Percentiles rank a stretch among this genome's conserved stretches.
Conservation (phyloP, 2,797 vertebrate genomes). For the Vipera latastei region DNA sequence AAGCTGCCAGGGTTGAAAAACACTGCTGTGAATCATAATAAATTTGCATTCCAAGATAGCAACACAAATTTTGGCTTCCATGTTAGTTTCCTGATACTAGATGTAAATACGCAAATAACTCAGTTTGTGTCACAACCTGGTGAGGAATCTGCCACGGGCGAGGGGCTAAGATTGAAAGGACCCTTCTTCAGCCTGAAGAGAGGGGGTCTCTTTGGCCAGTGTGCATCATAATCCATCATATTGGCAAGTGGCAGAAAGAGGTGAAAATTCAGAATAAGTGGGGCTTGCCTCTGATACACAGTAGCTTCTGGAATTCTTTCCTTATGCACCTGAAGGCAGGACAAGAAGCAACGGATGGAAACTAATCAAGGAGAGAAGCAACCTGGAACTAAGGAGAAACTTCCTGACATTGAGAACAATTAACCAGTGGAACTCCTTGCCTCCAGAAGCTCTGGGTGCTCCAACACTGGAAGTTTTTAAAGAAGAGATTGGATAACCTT, state of each 20-base stretch:
- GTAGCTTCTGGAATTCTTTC: background rate
- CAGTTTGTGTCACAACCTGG: background rate
- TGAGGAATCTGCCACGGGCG: background rate
- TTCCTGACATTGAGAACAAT: background rate
- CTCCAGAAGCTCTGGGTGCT: no score
- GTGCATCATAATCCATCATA: background rate
- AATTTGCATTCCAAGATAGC: background rate
- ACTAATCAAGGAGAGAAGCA: background rate
- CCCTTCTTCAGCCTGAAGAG: no score
- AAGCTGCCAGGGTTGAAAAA: background rate
- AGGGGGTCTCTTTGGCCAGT: background rate
- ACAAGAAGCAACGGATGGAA: background rate
- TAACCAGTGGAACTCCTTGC: background rate
- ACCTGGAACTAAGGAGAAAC: no score
- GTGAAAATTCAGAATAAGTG: background rate
- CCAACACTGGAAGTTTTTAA: no score
- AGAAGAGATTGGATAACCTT: no score
- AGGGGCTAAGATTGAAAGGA: background rate
- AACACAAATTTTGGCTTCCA: background rate
- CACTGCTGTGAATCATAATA: background rate
- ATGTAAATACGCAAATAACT: background rate
- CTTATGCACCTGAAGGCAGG: background rate
- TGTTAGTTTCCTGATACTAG: background rate
- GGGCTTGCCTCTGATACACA: background rate
- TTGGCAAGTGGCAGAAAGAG: background rate